A percentile compares a stretch with the other conserved stretches of the same genome.
Conservation (phyloP, 30 jellyfish, hydroid and myxozoan species). For the Catostylus mosaicus region DNA sequence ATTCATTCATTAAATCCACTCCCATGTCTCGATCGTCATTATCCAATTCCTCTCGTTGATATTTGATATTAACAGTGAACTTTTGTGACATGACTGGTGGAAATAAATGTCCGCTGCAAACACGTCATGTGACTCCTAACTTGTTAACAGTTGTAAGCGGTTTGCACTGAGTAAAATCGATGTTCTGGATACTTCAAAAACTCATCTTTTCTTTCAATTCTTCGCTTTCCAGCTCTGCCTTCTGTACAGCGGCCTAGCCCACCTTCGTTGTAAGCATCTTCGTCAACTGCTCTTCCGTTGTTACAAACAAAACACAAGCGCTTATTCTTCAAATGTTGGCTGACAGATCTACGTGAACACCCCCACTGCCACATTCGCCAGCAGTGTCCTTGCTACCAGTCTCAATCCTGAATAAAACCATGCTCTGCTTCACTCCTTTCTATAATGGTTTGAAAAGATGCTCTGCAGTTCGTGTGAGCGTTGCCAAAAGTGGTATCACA, state of each 20-base stretch:
- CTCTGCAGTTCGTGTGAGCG: slow-evolving; percentile 59
- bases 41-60: background rate
- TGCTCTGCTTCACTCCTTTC: slow-evolving; percentile 8
- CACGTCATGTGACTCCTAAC: slow-evolving; percentile 17
- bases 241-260: slow-evolving; percentile 31
- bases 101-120: slow-evolving; percentile 48
- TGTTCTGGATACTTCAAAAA: slow-evolving; percentile 3
- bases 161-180: slow-evolving; percentile 22
- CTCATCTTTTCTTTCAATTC: background rate
- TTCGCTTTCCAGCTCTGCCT: slow-evolving; percentile 14
- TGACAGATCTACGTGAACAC: slow-evolving; percentile 39
- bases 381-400: no score
- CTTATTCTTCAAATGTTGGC: slow-evolving; percentile 23
- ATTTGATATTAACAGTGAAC: slow-evolving; percentile 1
- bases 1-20: slow-evolving; percentile 19
- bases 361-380: background rate
- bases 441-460: slow-evolving; percentile 29
- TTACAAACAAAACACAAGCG: slow-evolving; percentile 49
- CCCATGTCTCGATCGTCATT: background rate
- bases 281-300: background rate
- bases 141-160: slow-evolving; percentile 16
- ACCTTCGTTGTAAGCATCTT: slow-evolving; percentile 8
- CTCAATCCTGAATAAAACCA: no score
- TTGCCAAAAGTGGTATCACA: slow-evolving; percentile 15
- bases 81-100: slow-evolving; percentile 31